Evolutionary conservation across 2,888 invertebrate genomes (phyloP).

Genomic region (Cyaniris semiargus): DNA sequence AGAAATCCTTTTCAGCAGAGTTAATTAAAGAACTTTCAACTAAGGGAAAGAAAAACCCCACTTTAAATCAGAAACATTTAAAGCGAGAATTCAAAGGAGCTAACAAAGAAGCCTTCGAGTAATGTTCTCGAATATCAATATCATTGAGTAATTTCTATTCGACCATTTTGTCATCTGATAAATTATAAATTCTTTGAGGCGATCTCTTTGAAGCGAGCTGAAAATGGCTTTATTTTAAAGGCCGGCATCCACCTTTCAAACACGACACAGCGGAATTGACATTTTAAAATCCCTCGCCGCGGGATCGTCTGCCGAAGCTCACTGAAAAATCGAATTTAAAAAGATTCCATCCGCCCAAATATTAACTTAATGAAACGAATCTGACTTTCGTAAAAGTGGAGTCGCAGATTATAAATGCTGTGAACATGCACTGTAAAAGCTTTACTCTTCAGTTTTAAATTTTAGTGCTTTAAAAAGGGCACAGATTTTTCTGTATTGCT

Average conservation of each 20-base stretch:
- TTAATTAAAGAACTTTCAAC: neutral
- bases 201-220: slow-evolving; percentile 15
- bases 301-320: slow-evolving; percentile 29
- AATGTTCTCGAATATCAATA: slow-evolving; percentile 13
- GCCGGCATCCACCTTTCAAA: neutral
- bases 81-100: neutral
- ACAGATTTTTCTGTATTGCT: too few species aligned
- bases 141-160: slow-evolving; percentile 13
- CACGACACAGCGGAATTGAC: slow-evolving; percentile 27
- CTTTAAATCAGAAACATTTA: slow-evolving; percentile 6
- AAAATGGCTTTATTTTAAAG: slow-evolving; percentile 24
- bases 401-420: neutral
- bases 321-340: slow-evolving; percentile 55
- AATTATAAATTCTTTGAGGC: slow-evolving; percentile 21
- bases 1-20: neutral
- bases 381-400: neutral
- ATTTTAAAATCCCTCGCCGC: slow-evolving; percentile 32
- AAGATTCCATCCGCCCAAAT: slow-evolving; percentile 55
- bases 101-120: neutral
- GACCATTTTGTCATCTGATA: slow-evolving; percentile 9
- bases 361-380: slow-evolving; percentile 48
- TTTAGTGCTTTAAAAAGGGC: neutral
- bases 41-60: neutral
- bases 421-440: neutral
- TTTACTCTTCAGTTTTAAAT: neutral